Percentiles rank a stretch among this genome's conserved stretches.
Conservation (phyloP, 30 jellyfish, hydroid and myxozoan species). For the Mastigias papua region DNA sequence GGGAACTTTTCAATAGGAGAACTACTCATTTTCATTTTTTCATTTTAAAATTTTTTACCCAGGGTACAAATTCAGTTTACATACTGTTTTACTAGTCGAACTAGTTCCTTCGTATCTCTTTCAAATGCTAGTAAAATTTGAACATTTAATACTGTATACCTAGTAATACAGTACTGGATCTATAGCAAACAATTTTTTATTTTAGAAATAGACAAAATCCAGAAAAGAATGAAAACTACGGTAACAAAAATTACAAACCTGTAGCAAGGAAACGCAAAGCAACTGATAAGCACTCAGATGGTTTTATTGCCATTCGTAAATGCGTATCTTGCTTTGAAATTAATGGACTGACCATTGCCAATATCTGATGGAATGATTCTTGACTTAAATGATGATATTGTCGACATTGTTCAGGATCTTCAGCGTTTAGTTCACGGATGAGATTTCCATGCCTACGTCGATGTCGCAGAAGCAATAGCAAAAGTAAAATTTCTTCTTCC, state of each 20-base stretch:
- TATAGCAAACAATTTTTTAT: background rate
- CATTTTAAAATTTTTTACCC: too few species aligned
- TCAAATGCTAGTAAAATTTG: background rate
- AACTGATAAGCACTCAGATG: constrained; percentile 41
- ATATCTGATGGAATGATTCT: constrained; percentile 14
- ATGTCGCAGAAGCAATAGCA: background rate
- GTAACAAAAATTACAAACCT: constrained; percentile 22
- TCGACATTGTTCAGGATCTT: constrained; percentile 35
- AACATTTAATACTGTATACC: background rate
- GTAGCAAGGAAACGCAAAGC: constrained; percentile 44
- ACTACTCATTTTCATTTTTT: too few species aligned
- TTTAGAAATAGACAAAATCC: background rate
- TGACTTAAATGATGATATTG: constrained; percentile 22
- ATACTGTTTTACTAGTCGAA: too few species aligned
- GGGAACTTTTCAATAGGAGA: background rate
- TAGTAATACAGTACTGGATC: background rate
- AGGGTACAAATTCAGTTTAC: too few species aligned
- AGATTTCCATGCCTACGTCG: constrained; percentile 27
- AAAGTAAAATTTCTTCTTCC: constrained; percentile 17
- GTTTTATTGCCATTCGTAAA: constrained; percentile 21
- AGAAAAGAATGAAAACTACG: background rate
- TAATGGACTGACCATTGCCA: constrained; percentile 23
- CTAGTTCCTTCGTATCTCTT: background rate
- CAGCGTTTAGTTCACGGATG: constrained; percentile 15
- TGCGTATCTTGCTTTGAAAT: constrained; percentile 35